These are phyloP conservation scores for Unio pictorum DNA, from an alignment of 2,888 invertebrate genomes.

Conservation along the genomic window DNA sequence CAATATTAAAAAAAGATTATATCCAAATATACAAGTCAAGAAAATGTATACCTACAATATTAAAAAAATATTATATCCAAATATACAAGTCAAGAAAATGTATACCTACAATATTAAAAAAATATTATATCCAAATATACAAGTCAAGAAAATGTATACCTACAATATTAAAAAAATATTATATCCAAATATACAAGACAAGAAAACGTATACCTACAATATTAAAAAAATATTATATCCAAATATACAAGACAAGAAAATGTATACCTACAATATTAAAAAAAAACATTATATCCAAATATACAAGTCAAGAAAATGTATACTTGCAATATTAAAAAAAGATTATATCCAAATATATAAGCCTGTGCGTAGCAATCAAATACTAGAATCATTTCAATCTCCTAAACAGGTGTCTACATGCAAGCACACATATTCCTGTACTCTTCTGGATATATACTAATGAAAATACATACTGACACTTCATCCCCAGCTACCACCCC, in stretches of 20 bases:
- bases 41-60: neutral
- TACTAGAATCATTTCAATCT: no score
- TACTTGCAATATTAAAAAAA: neutral
- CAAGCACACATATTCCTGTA: no score
- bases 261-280: neutral
- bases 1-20: neutral
- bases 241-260: neutral
- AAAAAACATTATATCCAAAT: neutral
- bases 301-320: neutral
- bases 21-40: neutral
- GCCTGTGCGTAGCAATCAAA: no score
- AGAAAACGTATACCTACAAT: neutral
- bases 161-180: neutral
- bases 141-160: neutral
- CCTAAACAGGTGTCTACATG: no score
- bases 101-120: neutral
- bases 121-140: no score
- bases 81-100: neutral
- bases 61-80: neutral
- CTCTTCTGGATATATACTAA: no score
- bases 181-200: neutral
- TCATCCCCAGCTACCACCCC: no score
- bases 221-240: neutral
- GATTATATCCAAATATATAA: no score
- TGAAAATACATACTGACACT: no score